phyloP scores from a whole-genome alignment of 1,140 invertebrate species.

The Pseudomyrmex gracilis region DNA sequence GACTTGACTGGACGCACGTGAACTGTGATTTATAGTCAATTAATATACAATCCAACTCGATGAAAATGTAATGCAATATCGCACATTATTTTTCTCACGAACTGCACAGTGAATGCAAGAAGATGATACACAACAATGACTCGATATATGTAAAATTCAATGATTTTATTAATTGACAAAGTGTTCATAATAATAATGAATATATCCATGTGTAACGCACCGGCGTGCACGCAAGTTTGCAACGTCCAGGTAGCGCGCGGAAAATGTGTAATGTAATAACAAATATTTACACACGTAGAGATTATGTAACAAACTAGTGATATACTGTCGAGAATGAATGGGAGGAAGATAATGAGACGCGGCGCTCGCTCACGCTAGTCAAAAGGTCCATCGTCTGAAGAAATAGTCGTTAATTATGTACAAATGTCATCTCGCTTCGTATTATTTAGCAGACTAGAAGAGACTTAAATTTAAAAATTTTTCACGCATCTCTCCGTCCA shows the following conservation, averaged over 20 bases:
- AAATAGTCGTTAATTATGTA: constrained; percentile 57
- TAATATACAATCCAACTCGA: constrained; percentile 20
- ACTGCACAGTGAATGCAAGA: constrained; percentile 28
- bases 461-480: constrained; percentile 58
- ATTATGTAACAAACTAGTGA: constrained; percentile 84
- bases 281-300: constrained; percentile 84
- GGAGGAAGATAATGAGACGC: constrained; percentile 64
- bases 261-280: constrained; percentile 79
- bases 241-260: constrained; percentile 64
- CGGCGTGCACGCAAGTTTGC: constrained; percentile 65
- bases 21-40: constrained; percentile 31
- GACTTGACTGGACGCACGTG: not conserved
- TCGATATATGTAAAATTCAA: constrained; percentile 81
- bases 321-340: constrained; percentile 80
- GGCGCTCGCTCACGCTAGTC: constrained; percentile 18
- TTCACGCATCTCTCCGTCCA: constrained; percentile 38
- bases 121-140: constrained; percentile 53
- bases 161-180: constrained; percentile 86
- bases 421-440: constrained; percentile 57
- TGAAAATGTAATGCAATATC: not conserved
- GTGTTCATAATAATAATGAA: constrained; percentile 86
- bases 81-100: constrained; percentile 4
- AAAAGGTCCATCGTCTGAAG: constrained; percentile 35
- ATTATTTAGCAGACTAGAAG: constrained; percentile 64
- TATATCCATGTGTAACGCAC: constrained; percentile 78